A percentile compares a stretch with the other conserved stretches of the same genome.
Conservation (phyloP, 2,113 vertebrate genomes). For the Sula dactylatra region DNA sequence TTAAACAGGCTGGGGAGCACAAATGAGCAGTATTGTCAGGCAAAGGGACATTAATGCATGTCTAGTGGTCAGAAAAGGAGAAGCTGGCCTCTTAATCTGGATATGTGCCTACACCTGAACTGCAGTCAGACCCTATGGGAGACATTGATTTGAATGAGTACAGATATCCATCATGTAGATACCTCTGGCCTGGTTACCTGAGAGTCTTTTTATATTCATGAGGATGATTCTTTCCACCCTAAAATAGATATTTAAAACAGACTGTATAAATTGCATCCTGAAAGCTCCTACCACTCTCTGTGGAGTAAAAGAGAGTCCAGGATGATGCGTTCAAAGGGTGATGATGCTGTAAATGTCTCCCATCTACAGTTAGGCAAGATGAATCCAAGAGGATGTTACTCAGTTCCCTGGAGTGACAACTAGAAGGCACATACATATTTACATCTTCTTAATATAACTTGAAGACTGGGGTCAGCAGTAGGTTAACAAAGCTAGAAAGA, state of each 20-base stretch:
- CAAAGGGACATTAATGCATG: not conserved
- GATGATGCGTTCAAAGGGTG: not conserved
- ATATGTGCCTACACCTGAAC: not conserved
- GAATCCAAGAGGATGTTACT: not conserved
- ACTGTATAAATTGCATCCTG: not conserved
- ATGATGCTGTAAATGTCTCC: not conserved
- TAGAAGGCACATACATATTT: not conserved
- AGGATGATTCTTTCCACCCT: not conserved
- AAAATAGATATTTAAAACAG: not conserved
- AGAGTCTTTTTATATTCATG: not conserved
- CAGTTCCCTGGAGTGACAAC: not conserved
- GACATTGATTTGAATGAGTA: not conserved
- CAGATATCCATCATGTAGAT: not conserved
- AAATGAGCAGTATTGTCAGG: accelerated
- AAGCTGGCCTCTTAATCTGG: not conserved
- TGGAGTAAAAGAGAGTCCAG: not conserved
- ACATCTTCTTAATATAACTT: not conserved
- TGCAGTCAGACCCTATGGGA: not conserved
- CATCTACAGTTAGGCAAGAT: not conserved
- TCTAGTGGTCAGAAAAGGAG: not conserved
- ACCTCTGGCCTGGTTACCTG: not conserved
- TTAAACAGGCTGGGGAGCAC: not conserved
- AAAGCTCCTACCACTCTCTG: not conserved
- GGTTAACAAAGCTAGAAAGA: not conserved
- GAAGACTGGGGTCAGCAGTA: not conserved